phyloP scores from a whole-genome alignment of 2,888 invertebrate species.

The Agriopis leucophaearia region DNA sequence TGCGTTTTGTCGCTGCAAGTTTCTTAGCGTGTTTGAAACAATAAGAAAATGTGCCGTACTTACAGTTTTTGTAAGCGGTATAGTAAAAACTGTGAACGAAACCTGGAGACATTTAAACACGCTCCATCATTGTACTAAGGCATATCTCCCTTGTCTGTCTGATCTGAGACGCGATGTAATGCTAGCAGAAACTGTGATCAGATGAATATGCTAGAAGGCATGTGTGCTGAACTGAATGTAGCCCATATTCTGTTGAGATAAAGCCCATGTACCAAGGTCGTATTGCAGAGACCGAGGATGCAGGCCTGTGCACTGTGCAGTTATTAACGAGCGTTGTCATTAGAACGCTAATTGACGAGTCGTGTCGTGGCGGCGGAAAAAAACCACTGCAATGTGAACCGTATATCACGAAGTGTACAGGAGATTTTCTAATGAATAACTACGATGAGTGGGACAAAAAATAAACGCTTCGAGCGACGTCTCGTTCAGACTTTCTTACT shows the following conservation, averaged over 20 bases:
- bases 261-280: slow-evolving; percentile 6
- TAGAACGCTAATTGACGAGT: not conserved
- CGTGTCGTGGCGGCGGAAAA: not conserved
- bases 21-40: no score
- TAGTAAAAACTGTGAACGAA: no score
- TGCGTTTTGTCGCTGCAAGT: no score
- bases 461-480: not conserved
- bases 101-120: no score
- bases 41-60: no score
- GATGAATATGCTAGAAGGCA: no score
- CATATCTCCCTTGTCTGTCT: no score
- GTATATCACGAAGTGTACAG: not conserved
- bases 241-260: not conserved
- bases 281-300: slow-evolving; percentile 10
- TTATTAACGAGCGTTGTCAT: slow-evolving; percentile 5
- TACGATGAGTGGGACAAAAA: not conserved
- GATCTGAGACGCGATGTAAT: no score
- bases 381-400: not conserved
- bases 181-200: no score
- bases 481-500: not conserved
- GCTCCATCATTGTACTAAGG: no score
- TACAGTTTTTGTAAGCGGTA: no score
- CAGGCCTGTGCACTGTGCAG: slow-evolving; percentile 3
- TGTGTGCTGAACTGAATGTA: not conserved
- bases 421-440: not conserved